Base-by-base conservation (phyloP, 30 jellyfish, hydroid and myxozoan genomes). In the Mastigias papua region DNA sequence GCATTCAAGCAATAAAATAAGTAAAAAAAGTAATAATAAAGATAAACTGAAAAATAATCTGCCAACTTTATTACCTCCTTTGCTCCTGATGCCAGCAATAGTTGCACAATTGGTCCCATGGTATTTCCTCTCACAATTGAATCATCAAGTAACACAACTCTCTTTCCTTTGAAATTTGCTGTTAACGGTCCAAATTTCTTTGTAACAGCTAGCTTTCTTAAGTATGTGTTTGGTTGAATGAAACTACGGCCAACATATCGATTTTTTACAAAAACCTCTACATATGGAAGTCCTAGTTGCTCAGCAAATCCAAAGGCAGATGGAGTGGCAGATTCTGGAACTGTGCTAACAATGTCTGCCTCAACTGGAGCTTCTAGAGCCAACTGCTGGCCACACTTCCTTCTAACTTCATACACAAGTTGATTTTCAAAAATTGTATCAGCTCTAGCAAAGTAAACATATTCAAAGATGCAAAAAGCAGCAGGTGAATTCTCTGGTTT, bases 221-320 rank as follows among this genome's bases (percentile, higher is more conserved):
- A 80, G n/a, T 77, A 80, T 29, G 86, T 57, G 78, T 46, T 81
- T 32, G 98, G 98, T 60, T 88, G 97, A 58, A 93, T 93, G 84
- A 93, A 93, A 34, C 97, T 88, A 10, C 98, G 79, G 69, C 98
- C 98, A n/a, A 93, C 95, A 65, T 93, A 93, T 74, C 98, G 97
- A 83, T 93, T 93, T 62, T 93, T 93, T 28, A 93, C 96, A 37
- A 93, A 80, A 42, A 93, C 98, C 21, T 86, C 96, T 29, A 46
- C 92, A 84, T 87, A 93, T 26, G 98, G 98, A 13, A 93, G 88
- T 21, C 97, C 97, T 6, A 96, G 75, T 33, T 81, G 93, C 76
- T 81, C 93, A 10, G 98, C 87, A 67, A 68, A 93, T 17, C 98
- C 98, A 80, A 92, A 80, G 7, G 98, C 98, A 0, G 98, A 82